phyloP scores from a whole-genome alignment of 2,888 invertebrate genomes.

The Caenorhabditis panamensis region DNA sequence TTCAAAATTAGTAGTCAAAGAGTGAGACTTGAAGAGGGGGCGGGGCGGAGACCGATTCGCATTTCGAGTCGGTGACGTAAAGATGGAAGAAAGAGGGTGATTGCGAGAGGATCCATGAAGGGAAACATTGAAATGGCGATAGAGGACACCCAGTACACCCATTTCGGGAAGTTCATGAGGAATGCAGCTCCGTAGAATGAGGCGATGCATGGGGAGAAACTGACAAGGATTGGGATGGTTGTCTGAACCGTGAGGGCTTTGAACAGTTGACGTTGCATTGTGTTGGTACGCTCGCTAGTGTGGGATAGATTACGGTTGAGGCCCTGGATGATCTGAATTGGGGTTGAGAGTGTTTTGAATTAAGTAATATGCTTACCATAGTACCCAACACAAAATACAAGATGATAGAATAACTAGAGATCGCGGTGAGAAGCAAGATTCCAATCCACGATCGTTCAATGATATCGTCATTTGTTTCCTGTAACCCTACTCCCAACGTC shows the following conservation, averaged over 20 bases:
- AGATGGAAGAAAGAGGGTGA: slow-evolving; percentile 6
- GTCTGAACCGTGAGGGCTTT: neutral
- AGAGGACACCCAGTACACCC: too few species aligned
- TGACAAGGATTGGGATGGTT: slow-evolving; percentile 18
- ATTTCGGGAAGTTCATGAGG: neutral
- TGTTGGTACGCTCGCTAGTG: neutral
- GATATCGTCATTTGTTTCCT: neutral
- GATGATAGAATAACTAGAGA: slow-evolving; percentile 4
- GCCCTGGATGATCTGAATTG: neutral
- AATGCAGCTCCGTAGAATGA: neutral
- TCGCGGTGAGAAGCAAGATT: neutral
- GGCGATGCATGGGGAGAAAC: slow-evolving; percentile 10
- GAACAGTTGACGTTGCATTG: neutral
- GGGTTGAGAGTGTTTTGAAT: neutral
- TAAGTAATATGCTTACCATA: slow-evolving; percentile 6
- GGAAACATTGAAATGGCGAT: slow-evolving; percentile 18
- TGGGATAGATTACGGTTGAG: neutral
- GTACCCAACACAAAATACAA: slow-evolving; percentile 18
- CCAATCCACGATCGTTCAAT: slow-evolving; percentile 5
- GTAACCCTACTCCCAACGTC: neutral
- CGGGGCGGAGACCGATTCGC: neutral
- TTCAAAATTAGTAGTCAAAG: neutral
- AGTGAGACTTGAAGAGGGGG: neutral
- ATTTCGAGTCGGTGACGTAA: neutral
- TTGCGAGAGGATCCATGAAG: slow-evolving; percentile 23